These are phyloP conservation scores for Lepidocyrtoides sp. DNA, from an alignment of 2,888 invertebrate genomes.

Conservation along the genomic window DNA sequence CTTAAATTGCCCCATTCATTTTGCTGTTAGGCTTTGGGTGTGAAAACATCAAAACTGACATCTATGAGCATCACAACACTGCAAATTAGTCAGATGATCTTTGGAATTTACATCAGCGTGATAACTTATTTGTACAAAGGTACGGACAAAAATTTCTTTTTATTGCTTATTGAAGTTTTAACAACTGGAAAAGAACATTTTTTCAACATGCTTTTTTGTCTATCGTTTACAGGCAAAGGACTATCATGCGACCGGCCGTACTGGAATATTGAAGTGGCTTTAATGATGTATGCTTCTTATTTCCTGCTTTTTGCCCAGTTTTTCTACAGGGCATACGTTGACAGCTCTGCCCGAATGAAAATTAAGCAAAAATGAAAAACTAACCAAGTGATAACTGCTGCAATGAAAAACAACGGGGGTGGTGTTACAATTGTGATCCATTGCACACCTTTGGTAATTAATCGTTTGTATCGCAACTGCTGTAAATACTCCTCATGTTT, in stretches of 20 bases:
- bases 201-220: too few relatives aligned
- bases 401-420: background rate
- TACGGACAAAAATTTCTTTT: conserved; percentile 83
- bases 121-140: conserved; percentile 92
- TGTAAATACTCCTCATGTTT: too few relatives aligned
- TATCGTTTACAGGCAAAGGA: conserved; percentile 86
- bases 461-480: too few relatives aligned
- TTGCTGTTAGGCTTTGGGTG: conserved; percentile 90
- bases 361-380: background rate
- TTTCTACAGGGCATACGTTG: conserved; percentile 96
- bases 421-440: too few relatives aligned
- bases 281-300: conserved; percentile 98
- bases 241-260: conserved; percentile 94
- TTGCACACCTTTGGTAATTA: too few relatives aligned
- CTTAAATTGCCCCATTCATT: background rate
- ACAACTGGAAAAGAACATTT: background rate
- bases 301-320: conserved; percentile 97
- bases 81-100: conserved; percentile 97
- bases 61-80: conserved; percentile 97
- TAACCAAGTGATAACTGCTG: too few relatives aligned
- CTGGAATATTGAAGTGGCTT: conserved; percentile 94
- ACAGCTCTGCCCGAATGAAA: background rate
- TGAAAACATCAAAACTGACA: conserved; percentile 93
- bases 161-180: too few relatives aligned
- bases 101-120: conserved; percentile 95